Percentiles rank a stretch among this genome's conserved stretches.
Evolutionary conservation across 1,140 invertebrate species (phyloP).

Genomic region (Papilio aristodemus): DNA sequence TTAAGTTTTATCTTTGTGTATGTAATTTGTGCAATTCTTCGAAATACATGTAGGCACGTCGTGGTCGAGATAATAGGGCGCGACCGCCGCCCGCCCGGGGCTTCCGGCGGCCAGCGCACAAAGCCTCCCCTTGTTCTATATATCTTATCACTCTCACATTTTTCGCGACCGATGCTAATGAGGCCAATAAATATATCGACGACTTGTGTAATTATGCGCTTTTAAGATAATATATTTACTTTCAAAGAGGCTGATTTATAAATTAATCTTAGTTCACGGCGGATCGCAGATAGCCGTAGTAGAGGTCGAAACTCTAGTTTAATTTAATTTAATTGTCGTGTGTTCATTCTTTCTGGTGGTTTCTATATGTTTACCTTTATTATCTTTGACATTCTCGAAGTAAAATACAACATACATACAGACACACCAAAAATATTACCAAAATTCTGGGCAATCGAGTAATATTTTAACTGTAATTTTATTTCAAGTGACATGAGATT

Average conservation of each 20-base stretch:
- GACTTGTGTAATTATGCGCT: conserved; percentile 60
- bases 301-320: conserved; percentile 10
- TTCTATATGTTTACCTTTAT: too few relatives aligned
- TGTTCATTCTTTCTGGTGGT: neutral
- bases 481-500: too few relatives aligned
- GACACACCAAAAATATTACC: too few relatives aligned
- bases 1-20: conserved; percentile 2
- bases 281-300: neutral
- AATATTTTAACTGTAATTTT: too few relatives aligned
- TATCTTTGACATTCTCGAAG: too few relatives aligned
- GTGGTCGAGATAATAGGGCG: conserved; percentile 42
- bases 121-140: conserved; percentile 63
- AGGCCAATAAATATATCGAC: conserved; percentile 58
- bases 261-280: conserved; percentile 8
- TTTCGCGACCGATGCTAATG: conserved; percentile 66
- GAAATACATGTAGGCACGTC: conserved; percentile 40
- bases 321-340: neutral
- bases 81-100: conserved; percentile 47
- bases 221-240: conserved; percentile 48
- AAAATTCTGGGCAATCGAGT: too few relatives aligned
- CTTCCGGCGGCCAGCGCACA: conserved; percentile 54
- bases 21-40: conserved; percentile 36
- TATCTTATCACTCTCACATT: conserved; percentile 72
- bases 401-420: too few relatives aligned
- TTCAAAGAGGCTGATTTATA: conserved; percentile 41